Base-by-base conservation (phyloP, 2,113 vertebrate genomes). In the Gadus chalcogrammus region DNA sequence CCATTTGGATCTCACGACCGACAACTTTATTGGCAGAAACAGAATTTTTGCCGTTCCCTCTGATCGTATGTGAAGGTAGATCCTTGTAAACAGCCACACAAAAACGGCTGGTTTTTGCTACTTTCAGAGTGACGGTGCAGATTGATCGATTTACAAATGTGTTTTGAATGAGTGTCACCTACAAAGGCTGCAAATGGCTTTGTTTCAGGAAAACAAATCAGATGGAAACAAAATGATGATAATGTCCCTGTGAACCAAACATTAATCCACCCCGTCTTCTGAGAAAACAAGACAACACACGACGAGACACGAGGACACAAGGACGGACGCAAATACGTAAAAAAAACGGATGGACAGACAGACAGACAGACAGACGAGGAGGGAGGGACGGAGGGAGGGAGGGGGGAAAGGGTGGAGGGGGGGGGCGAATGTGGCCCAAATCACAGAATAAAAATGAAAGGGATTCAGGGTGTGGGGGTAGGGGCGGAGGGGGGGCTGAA, bases 171-270 rank as follows among this genome's bases (percentile, higher is more conserved):
- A 15, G 66, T 69, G 64, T 77, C 79, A 73, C 67, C 80, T 82
- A 74, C 79, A 86, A 76, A 73, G 68, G 76, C 74, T 84, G 81
- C 84, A 73, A 76, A 89, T 83, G 80, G 70, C 80, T 82, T 72
- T 66, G 52, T 75, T 72, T 77, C 73, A 80, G 73, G 66, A 55
- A 17, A 38, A 55, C 8, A 67, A 71, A 71, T 17, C 20, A 70
- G 71, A 74, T 55, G 69, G 1, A 79, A 80, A 78, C 60, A 65
- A 58, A 13, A n/a, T 6, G 55, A 58, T 17, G 13, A 58, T 1
- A 58, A 58, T 58, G 55, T 83, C 81, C 76, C 60, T 31, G 71
- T 72, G 74, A 77, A 83, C 61, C 83, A 48, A 65, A 35, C 80
- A 81, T 80, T 78, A 82, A 79, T 73, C 61, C 70, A 72, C 71